A percentile compares a stretch with the other conserved stretches of the same genome.
Conservation (phyloP, 2,888 invertebrate genomes). For the Suillia variegata region DNA sequence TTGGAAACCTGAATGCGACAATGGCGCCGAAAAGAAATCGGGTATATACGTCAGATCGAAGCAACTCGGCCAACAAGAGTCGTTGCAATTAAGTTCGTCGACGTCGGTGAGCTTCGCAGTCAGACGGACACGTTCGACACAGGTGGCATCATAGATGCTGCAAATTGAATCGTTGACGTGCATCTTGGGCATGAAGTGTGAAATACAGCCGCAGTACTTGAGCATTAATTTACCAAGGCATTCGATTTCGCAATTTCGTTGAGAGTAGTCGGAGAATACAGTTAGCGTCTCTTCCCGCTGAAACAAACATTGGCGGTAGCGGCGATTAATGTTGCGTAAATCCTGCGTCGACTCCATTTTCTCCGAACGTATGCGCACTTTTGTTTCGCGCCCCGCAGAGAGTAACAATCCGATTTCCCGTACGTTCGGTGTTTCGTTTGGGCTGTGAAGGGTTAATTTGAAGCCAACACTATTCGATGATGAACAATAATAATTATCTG, state of each 20-base stretch:
- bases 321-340: slow-evolving; percentile 21
- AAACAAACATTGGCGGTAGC: slow-evolving; percentile 69
- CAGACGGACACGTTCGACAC: slow-evolving; percentile 45
- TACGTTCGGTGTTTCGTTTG: slow-evolving; percentile 32
- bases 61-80: slow-evolving; percentile 71
- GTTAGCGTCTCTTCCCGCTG: slow-evolving; percentile 69
- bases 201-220: slow-evolving; percentile 37
- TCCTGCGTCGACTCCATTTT: slow-evolving; percentile 27
- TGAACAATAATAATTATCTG: slow-evolving; percentile 76
- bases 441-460: slow-evolving; percentile 38
- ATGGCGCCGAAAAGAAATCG: slow-evolving; percentile 65
- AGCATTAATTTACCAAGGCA: slow-evolving; percentile 73
- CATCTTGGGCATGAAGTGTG: slow-evolving; percentile 62
- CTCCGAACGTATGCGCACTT: slow-evolving; percentile 31
- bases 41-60: slow-evolving; percentile 71
- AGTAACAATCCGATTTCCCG: slow-evolving; percentile 34
- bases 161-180: slow-evolving; percentile 70
- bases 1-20: slow-evolving; percentile 43
- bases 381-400: slow-evolving; percentile 34
- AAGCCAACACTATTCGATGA: slow-evolving; percentile 67
- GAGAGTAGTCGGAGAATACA: slow-evolving; percentile 71
- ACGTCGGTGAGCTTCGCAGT: slow-evolving; percentile 20
- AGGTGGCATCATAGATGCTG: slow-evolving; percentile 70
- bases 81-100: slow-evolving; percentile 1
- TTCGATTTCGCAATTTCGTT: slow-evolving; percentile 76